Percentiles rank a stretch among this genome's conserved stretches.
Evolutionary conservation across 2,888 invertebrate genomes (phyloP).

Genomic region (Acanthoscelides obtectus): DNA sequence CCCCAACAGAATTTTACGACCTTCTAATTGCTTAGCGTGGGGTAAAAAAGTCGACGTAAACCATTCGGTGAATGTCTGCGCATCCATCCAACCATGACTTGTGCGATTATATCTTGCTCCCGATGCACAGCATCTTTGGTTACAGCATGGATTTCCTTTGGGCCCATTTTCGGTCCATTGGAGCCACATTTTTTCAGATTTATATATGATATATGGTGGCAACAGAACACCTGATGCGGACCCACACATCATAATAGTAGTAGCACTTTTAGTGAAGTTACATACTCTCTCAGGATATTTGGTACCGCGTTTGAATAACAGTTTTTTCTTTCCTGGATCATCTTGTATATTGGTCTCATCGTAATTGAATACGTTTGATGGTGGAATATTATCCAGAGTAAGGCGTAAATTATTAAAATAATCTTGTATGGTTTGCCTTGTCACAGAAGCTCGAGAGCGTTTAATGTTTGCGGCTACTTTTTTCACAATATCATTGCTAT

Average conservation of each 20-base stretch:
- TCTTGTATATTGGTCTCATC: too few species aligned
- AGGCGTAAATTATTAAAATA: too few species aligned
- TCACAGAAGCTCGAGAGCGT: too few species aligned
- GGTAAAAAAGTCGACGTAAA: conserved; percentile 27
- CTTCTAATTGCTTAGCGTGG: conserved; percentile 15
- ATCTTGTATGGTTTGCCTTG: too few species aligned
- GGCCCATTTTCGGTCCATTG: conserved; percentile 20
- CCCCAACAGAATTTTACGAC: conserved; percentile 33
- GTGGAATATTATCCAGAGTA: too few species aligned
- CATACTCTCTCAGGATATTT: conserved; percentile 23
- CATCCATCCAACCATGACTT: conserved; percentile 19
- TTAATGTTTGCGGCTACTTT: too few species aligned
- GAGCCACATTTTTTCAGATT: conserved; percentile 11
- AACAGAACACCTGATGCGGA: conserved; percentile 11
- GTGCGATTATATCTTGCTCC: conserved; percentile 18
- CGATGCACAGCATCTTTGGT: conserved; percentile 21
- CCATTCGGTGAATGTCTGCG: conserved; percentile 28
- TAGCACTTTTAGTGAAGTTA: conserved; percentile 21
- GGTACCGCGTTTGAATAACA: conserved; percentile 12
- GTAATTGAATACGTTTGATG: too few species aligned
- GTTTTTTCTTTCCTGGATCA: too few species aligned
- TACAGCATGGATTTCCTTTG: conserved; percentile 26
- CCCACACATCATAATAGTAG: conserved; percentile 19
- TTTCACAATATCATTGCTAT: too few species aligned
- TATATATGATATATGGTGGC: conserved; percentile 15